Evolutionary conservation across 92 coral and sea anemone genomes (phyloP), one percentile per base, ranked within the genome.

Genomic region (Actinostola sp.): DNA sequence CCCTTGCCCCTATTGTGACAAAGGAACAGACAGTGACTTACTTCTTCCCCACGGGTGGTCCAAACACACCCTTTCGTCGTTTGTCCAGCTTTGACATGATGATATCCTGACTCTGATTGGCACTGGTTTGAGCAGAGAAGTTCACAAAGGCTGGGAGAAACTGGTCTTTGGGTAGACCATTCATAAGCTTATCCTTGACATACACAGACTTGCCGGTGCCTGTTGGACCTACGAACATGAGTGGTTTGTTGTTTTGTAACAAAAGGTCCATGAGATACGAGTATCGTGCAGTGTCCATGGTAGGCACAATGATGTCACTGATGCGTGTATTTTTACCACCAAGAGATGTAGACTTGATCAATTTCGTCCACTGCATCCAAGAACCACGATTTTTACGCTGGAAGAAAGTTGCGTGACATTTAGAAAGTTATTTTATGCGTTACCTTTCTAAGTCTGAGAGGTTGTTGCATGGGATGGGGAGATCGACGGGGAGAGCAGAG

Each of bases 121-220:
- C 99, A 71, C 99, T 95, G 69, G 99, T 95, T 85, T 95, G 99
- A 48, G 99, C 99, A 48, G 99, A 95, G 75, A 95, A 95, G 92
- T 95, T 95, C 41, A 95, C 95, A 77, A 95, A 91, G 5, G 95
- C 99, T 16, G 99, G 97, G 29, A 95, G 67, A 66, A 74, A 95
- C 66, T 25, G 57, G 25, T 92, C 94, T 63, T 72, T 95, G n/a
- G 87, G 73, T 53, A 95, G 63, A 6, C 97, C 99, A 82, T 92
- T 95, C 99, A 95, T 95, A 53, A 95, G 91, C 33, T 95, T 95
- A 68, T 95, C 99, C 75, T 95, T 95, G 68, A 95, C 86, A 64
- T 95, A 95, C 30, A 88, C 99, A n/a, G 97, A 92, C 81, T 95
- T 95, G 34, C 99, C 99, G 61, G 99, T 95, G 10, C 99, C 99